These are phyloP conservation scores for Drosophila austrosaltans DNA, from an alignment of 2,888 invertebrate genomes.

Conservation along the genomic window DNA sequence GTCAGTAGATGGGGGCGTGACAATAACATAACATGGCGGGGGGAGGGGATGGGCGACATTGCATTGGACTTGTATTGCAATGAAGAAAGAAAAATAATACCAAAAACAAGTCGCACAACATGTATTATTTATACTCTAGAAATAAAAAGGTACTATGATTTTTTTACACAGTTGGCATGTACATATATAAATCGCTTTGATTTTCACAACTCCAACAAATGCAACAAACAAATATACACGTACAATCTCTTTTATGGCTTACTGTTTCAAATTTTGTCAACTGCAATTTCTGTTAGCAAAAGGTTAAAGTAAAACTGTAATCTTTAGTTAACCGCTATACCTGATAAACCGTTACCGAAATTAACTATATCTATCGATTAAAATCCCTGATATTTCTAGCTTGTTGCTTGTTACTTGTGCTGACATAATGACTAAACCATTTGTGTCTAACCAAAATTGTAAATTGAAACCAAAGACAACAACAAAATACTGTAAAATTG, in stretches of 20 bases:
- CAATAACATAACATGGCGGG: neutral
- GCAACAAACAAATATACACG: too few relatives aligned
- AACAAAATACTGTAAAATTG: conserved; percentile 12
- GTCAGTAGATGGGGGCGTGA: conserved; percentile 22
- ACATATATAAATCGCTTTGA: too few relatives aligned
- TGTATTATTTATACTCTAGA: conserved; percentile 12
- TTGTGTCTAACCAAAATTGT: conserved; percentile 30
- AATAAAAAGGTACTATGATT: neutral
- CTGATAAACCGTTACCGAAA: neutral
- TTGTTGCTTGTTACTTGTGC: conserved; percentile 33
- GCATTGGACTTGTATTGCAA: conserved; percentile 18
- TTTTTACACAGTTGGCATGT: neutral
- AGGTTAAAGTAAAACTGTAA: conserved; percentile 1
- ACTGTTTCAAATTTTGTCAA: neutral
- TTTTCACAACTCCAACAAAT: too few relatives aligned
- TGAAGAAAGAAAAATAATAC: conserved; percentile 25
- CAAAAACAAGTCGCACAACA: conserved; percentile 67
- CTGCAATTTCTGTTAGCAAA: neutral
- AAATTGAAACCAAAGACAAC: conserved; percentile 23
- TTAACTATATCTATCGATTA: conserved; percentile 2
- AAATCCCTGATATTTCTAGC: conserved; percentile 22
- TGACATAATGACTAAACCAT: conserved; percentile 69
- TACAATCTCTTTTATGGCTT: too few relatives aligned
- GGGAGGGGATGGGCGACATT: neutral
- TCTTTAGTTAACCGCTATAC: neutral